These are phyloP conservation scores for Peromyscus leucopus DNA, from an alignment of 2,113 vertebrate species.

Conservation along the genomic window DNA sequence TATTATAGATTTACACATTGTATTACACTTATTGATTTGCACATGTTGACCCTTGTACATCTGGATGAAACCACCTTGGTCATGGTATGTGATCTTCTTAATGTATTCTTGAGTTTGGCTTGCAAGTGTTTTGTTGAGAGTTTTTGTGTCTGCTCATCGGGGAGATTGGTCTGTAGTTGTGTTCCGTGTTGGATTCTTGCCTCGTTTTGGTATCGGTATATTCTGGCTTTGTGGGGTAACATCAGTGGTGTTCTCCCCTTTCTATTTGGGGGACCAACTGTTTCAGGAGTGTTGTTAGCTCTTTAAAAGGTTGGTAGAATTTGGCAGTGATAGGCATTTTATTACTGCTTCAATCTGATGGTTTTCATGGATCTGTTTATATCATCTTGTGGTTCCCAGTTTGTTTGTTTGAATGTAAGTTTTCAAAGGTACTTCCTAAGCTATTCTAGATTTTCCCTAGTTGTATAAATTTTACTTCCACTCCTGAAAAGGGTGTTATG, in stretches of 20 bases:
- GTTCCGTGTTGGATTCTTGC: too few relatives aligned
- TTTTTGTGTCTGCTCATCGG: too few relatives aligned
- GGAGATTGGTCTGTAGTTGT: too few relatives aligned
- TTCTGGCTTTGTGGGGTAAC: background rate
- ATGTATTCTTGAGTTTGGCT: too few relatives aligned
- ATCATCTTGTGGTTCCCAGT: background rate
- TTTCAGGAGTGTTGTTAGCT: background rate
- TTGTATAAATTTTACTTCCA: background rate
- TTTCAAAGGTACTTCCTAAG: background rate
- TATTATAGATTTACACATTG: background rate
- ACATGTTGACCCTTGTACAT: background rate
- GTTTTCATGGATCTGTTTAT: background rate
- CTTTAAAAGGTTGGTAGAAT: background rate
- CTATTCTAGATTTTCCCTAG: background rate
- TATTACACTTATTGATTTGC: background rate
- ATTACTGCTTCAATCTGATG: background rate
- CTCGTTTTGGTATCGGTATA: background rate
- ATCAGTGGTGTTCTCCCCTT: background rate
- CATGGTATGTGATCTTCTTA: too few relatives aligned
- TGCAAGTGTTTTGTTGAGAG: too few relatives aligned
- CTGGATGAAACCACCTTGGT: background rate
- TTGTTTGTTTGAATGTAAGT: background rate
- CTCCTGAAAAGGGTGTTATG: background rate
- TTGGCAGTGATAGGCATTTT: background rate
- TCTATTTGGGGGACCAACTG: background rate